phyloP scores from a whole-genome alignment of 2,797 vertebrate genomes.

The Psittacula echo region DNA sequence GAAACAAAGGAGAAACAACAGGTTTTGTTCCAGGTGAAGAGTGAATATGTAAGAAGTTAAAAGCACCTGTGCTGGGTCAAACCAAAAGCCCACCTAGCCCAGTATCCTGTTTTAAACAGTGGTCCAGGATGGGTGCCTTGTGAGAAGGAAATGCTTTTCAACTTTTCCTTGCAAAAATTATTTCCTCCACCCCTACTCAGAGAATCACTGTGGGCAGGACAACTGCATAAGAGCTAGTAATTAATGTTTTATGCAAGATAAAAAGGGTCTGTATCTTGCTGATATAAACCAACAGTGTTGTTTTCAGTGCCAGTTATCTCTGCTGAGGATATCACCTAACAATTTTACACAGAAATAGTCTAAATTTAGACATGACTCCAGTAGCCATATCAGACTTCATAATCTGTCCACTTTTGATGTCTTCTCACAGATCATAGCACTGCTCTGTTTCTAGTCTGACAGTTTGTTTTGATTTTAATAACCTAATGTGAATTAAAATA shows the following conservation, averaged over 20 bases:
- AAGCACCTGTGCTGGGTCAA: background rate
- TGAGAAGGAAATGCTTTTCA: background rate
- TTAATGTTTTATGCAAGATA: background rate
- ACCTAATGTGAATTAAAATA: constrained; percentile 8
- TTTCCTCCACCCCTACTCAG: background rate
- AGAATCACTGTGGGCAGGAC: background rate
- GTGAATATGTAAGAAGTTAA: background rate
- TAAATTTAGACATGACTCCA: background rate
- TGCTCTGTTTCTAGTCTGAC: constrained; percentile 29
- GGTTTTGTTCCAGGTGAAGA: background rate
- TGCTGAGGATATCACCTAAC: background rate
- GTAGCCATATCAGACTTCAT: constrained; percentile 3
- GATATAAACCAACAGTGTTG: background rate
- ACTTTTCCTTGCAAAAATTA: background rate
- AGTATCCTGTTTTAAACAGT: background rate
- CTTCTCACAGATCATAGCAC: constrained; percentile 5
- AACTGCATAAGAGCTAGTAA: background rate
- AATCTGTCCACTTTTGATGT: constrained; percentile 9
- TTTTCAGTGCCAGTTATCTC: background rate
- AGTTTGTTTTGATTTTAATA: constrained; percentile 40
- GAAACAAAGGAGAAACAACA: background rate
- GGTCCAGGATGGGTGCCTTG: background rate
- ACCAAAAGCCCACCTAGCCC: background rate
- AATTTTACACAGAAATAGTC: background rate
- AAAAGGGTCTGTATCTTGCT: constrained; percentile 12